Evolutionary conservation across 2,888 invertebrate species (phyloP).

Genomic region (Pterobdella sp.): DNA sequence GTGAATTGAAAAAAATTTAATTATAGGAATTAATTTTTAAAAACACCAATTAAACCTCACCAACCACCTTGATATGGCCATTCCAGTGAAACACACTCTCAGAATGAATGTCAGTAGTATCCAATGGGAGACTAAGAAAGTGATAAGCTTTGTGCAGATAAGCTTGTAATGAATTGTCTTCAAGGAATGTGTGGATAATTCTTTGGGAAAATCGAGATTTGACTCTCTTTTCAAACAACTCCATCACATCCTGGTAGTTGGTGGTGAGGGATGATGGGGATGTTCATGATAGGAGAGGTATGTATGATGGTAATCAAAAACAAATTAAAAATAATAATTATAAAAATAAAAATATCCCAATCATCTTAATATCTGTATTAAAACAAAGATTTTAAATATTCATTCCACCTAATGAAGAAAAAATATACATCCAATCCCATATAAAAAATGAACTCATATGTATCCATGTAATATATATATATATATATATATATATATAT

Average conservation of each 20-base stretch:
- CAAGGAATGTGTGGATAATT: not conserved
- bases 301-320: not conserved
- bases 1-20: not conserved
- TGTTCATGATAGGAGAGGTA: not conserved
- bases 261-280: not conserved
- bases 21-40: not conserved
- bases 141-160: not conserved
- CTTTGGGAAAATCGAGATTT: conserved; percentile 14
- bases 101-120: not conserved
- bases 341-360: not conserved
- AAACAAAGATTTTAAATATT: not conserved
- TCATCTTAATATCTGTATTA: not conserved
- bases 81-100: not conserved
- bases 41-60: not conserved
- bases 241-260: not conserved
- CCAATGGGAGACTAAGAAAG: not conserved
- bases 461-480: too few species aligned
- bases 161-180: not conserved
- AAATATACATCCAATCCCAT: not conserved
- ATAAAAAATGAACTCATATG: too few species aligned
- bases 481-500: too few species aligned
- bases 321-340: not conserved
- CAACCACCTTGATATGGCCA: not conserved
- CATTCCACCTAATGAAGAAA: not conserved
- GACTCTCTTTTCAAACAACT: conserved; percentile 13